Conservation (phyloP, 1,140 invertebrate species). For the Ceratosolen solmsi region DNA sequence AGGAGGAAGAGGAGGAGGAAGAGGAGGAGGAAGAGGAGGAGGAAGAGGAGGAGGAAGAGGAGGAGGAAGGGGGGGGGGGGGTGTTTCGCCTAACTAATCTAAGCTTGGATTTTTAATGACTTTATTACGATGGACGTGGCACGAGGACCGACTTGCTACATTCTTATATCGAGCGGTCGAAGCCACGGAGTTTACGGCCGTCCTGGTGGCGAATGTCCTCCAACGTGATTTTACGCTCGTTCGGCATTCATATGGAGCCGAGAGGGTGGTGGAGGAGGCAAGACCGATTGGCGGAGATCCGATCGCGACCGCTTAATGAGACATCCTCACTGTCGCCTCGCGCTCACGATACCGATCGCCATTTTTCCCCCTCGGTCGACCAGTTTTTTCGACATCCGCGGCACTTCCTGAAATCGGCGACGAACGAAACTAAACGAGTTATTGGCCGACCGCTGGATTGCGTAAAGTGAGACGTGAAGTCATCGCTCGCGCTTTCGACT, state of each 20-base stretch:
- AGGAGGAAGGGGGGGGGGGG: no score
- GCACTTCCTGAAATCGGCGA: conserved; percentile 32
- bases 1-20: no score
- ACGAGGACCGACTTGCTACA: no score
- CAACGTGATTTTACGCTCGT: no score
- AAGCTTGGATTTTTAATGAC: background rate
- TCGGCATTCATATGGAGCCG: no score
- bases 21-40: no score
- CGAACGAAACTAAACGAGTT: background rate
- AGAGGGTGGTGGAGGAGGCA: no score
- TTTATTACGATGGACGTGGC: background rate
- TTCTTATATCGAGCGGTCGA: no score
- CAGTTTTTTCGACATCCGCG: background rate
- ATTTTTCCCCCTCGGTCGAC: background rate
- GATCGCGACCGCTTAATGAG: conserved; percentile 8
- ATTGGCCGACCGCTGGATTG: background rate
- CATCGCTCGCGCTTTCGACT: background rate
- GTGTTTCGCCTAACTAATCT: conserved; percentile 21
- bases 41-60: no score
- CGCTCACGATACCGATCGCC: conserved; percentile 8
- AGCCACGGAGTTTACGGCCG: no score
- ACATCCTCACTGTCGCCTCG: conserved; percentile 2
- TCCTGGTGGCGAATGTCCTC: no score
- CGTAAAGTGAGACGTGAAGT: conserved; percentile 5
- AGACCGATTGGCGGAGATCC: background rate